These are phyloP conservation scores for Rallus crepitans DNA, from an alignment of 2,797 vertebrate genomes.

Conservation along the genomic window DNA sequence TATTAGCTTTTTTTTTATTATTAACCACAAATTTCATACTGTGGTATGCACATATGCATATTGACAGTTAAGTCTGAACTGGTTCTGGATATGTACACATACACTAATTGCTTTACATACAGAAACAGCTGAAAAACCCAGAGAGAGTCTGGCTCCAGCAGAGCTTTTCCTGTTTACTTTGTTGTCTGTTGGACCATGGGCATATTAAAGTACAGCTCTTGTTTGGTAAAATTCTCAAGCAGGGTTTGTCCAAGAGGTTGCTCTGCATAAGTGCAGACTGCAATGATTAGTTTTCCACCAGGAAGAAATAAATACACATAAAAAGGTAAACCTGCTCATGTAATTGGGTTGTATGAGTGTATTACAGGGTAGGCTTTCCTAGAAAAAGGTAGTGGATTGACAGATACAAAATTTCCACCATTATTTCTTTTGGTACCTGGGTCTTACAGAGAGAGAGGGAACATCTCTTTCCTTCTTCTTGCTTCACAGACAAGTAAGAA, in stretches of 20 bases:
- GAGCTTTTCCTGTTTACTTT: slow-evolving; percentile 4
- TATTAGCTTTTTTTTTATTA: background rate
- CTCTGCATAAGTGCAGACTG: background rate
- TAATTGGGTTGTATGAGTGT: background rate
- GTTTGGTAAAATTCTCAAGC: background rate
- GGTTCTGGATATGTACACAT: background rate
- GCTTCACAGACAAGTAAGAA: background rate
- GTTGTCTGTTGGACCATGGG: background rate
- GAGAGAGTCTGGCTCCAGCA: background rate
- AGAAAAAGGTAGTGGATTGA: background rate
- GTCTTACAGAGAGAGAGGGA: background rate
- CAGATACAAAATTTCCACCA: background rate
- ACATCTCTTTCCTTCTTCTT: background rate
- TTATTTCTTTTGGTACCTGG: background rate
- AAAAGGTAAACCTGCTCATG: background rate
- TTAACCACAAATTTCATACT: background rate
- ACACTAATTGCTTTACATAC: background rate
- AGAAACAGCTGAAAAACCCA: background rate
- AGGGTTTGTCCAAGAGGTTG: background rate
- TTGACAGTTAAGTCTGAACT: background rate
- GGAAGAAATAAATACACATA: background rate
- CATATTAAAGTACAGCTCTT: slow-evolving; percentile 4
- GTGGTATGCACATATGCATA: background rate
- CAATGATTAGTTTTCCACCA: background rate
- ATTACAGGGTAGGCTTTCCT: background rate